A percentile compares a stretch with the other conserved stretches of the same genome.
Evolutionary conservation across 1,140 invertebrate genomes (phyloP).

Genomic region (Zophobas atratus): DNA sequence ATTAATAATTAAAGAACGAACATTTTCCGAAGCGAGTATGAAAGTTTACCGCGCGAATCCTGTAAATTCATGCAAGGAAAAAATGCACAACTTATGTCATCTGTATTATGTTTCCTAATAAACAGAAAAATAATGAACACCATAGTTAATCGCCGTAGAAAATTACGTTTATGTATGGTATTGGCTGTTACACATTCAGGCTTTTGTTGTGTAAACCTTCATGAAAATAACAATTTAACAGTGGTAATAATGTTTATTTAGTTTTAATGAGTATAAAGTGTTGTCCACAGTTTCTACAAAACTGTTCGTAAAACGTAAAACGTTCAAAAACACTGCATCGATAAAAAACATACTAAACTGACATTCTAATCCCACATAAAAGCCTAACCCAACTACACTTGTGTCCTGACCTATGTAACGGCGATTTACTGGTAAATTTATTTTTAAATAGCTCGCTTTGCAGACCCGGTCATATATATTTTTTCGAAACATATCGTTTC

Average conservation of each 20-base stretch:
- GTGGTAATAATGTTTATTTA: not conserved
- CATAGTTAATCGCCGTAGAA: too few species aligned
- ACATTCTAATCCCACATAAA: conserved; percentile 38
- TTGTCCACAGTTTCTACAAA: not conserved
- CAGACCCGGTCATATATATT: conserved; percentile 50
- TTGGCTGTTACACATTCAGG: too few species aligned
- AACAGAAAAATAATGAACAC: too few species aligned
- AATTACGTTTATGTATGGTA: too few species aligned
- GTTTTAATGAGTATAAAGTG: conserved; percentile 20
- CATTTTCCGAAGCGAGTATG: too few species aligned
- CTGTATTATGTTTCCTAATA: too few species aligned
- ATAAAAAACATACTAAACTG: conserved; percentile 34
- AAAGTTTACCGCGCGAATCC: too few species aligned
- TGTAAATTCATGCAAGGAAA: too few species aligned
- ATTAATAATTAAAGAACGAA: too few species aligned
- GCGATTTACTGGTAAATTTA: conserved; percentile 61
- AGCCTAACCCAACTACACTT: conserved; percentile 37
- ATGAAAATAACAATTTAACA: not conserved
- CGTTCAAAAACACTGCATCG: conserved; percentile 4
- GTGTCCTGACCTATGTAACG: conserved; percentile 55
- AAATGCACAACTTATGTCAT: too few species aligned
- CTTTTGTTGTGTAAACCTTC: not conserved
- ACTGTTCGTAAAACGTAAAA: conserved; percentile 24
- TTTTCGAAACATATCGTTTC: conserved; percentile 54
- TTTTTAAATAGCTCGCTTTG: conserved; percentile 59